phyloP scores from a whole-genome alignment of 2,797 vertebrate species.

The Rachycentron canadum region DNA sequence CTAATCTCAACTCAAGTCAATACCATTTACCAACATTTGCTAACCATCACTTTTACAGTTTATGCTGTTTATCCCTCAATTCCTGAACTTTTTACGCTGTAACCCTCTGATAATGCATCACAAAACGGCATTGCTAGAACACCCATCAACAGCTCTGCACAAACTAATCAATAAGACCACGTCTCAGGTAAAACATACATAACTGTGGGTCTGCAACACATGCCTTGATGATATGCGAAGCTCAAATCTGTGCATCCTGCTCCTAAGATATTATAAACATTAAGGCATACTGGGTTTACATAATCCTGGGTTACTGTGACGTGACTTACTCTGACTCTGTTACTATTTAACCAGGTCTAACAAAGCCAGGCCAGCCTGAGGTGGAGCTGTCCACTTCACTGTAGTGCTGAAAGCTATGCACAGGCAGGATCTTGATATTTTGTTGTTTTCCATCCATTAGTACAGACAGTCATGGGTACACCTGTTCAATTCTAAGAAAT shows the following conservation, averaged over 20 bases:
- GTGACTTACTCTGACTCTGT: not conserved
- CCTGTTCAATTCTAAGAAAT: not conserved
- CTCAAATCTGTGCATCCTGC: not conserved
- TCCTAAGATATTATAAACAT: not conserved
- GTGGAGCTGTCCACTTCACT: conserved; percentile 53
- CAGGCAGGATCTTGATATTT: not conserved
- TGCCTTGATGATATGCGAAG: conserved; percentile 3
- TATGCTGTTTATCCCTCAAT: too few species aligned
- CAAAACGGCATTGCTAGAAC: not conserved
- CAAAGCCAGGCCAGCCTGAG: not conserved
- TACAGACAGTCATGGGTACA: not conserved
- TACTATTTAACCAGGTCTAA: not conserved
- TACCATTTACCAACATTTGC: not conserved
- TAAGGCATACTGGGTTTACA: not conserved
- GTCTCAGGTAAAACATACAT: not conserved
- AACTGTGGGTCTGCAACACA: not conserved
- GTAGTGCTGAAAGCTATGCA: conserved; percentile 44
- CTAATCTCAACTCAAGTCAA: too few species aligned
- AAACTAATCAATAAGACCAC: not conserved
- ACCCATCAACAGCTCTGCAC: not conserved
- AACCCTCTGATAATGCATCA: not conserved
- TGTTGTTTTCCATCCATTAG: not conserved
- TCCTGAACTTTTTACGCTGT: not conserved
- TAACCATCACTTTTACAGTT: not conserved
- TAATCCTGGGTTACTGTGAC: not conserved